Conservation (phyloP, 2,113 vertebrate genomes). For the Odobenus rosmarus region DNA sequence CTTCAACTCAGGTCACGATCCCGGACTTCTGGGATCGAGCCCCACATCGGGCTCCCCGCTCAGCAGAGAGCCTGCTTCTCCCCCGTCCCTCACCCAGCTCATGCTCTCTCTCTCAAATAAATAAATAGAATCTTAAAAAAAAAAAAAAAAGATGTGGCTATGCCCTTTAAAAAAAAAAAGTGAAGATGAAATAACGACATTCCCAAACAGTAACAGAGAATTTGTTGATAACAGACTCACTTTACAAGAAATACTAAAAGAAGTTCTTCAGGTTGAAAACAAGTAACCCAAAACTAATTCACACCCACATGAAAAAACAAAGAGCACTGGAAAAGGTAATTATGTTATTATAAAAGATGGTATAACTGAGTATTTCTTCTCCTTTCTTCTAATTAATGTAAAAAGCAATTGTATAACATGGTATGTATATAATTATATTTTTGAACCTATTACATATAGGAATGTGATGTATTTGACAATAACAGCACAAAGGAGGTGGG, state of each 20-base stretch:
- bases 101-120: no score
- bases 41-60: neutral
- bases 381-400: neutral
- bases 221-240: neutral
- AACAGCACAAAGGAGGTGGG: neutral
- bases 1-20: neutral
- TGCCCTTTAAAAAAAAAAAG: neutral
- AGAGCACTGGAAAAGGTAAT: neutral
- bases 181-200: neutral
- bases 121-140: no score
- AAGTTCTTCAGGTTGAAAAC: neutral
- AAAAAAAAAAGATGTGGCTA: no score
- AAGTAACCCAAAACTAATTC: neutral
- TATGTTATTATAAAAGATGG: neutral
- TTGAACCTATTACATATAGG: neutral
- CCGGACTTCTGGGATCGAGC: neutral
- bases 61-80: neutral
- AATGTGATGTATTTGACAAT: neutral
- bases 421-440: neutral
- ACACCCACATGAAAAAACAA: constrained; percentile 21
- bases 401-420: neutral
- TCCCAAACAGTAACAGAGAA: neutral
- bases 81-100: neutral
- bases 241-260: neutral
- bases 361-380: neutral